Base-by-base conservation (phyloP, 2,113 vertebrate genomes). In the Ageneiosus marmoratus region DNA sequence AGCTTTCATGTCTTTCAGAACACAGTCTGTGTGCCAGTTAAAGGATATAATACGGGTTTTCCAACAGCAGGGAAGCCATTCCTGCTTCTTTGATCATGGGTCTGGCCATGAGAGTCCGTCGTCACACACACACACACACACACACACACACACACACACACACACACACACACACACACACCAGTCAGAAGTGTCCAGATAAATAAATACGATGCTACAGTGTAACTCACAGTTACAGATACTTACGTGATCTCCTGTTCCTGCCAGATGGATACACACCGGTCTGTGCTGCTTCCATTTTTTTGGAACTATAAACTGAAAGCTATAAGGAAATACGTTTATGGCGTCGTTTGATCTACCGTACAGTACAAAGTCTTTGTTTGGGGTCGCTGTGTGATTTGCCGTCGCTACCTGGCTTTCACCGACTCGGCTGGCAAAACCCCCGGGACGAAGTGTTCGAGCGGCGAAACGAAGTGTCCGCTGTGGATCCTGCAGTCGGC, bases 21-120 rank as follows among this genome's bases (percentile, higher is more conserved):
- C 73, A 55, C 73, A n/a, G n/a, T n/a, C n/a, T 55, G 24, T 0
- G 72, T 7, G 22, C 4, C 51, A 16, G 55, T 27, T 29, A 85
- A 96, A 98, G 98, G 98, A 99, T 99, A 99, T 98, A 99, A 90
- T 99, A 99, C 7, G 98, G 98, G 83, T 99, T 99, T 91, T 99
- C 98, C 87, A 99, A 92, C 73, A 99, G 92, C 0, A 99, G 88
- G 1, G 98, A 99, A 60, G 96, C 97, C 94, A 99, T 99, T 2
- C 95, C 93, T 32, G 98, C 95, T 89, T 99, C 98, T 92, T 96
- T 98, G 84, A 99, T 94, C 98, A 99, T 99, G 0, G 98, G 98
- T 50, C 96, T 93, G 11, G 98, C 98, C 97, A 99, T 99, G 44
- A 99, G 88, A 0, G 96, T 97, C 79, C 97, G 94, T 50, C 97